Base-by-base conservation (phyloP, 30 jellyfish, hydroid and myxozoan genomes). In the Pelagia noctiluca region DNA sequence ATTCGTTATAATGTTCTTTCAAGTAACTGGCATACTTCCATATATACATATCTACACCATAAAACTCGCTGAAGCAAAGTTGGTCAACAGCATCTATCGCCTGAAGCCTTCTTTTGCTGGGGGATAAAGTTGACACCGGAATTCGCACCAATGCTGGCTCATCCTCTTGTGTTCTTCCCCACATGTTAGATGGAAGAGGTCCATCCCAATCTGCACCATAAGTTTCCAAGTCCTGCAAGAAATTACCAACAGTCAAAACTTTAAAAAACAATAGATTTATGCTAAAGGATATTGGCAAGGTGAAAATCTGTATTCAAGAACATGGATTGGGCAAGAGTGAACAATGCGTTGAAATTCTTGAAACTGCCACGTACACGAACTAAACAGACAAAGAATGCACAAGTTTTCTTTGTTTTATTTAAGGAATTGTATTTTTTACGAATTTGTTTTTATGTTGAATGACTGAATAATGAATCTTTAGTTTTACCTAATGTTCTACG, bases 201-300 rank as follows among this genome's bases (percentile, higher is more conserved):
- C 72, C 72, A 19, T 57, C 72, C 72, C 72, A 57, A 21, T 57
- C 72, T 57, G 34, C 21, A 26, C 72, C 72, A 26, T 57, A 57
- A 10, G 72, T 57, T 42, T 42, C 57, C 57, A 42, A 16, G 16
- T 42, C 16, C 57, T 42, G 16, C 8, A 42, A 42, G 8, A 42
- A 42, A 42, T 5, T 16, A 5, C 8, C 57, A 42, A 16, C n/a
- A n/a, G n/a, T n/a, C n/a, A n/a, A n/a, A n/a, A n/a, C n/a, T n/a
- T n/a, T n/a, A n/a, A n/a, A n/a, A n/a, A n/a, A n/a, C n/a, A n/a
- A n/a, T n/a, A n/a, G n/a, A n/a, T n/a, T n/a, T n/a, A n/a, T n/a
- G n/a, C n/a, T n/a, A n/a, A n/a, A n/a, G n/a, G n/a, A n/a, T n/a
- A 42, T 42, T 42, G 16, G 12, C 16, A 42, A 5, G 57, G 12